These are phyloP conservation scores for Dufourea novaeangliae DNA, from an alignment of 1,140 invertebrate genomes.

Conservation along the genomic window DNA sequence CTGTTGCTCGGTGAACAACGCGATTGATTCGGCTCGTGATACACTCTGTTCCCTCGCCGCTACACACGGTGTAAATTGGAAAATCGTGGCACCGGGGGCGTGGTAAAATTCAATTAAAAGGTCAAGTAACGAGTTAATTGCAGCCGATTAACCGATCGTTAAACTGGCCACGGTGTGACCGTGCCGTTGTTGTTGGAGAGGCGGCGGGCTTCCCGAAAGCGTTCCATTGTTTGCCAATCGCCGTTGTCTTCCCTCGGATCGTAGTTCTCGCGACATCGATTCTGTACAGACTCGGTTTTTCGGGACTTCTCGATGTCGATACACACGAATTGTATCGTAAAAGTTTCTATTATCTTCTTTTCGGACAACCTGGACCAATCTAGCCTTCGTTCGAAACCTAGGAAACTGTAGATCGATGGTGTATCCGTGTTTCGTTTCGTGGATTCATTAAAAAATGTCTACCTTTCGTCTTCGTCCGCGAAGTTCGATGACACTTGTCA, in stretches of 20 bases:
- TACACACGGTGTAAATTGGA: neutral
- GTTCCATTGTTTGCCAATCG: slow-evolving; percentile 48
- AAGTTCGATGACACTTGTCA: slow-evolving; percentile 9
- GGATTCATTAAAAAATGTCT: no score
- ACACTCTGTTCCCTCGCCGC: neutral
- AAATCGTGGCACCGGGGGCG: neutral
- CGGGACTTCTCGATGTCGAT: neutral
- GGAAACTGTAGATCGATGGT: no score
- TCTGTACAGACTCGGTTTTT: slow-evolving; percentile 5
- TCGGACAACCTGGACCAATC: no score
- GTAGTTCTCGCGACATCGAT: neutral
- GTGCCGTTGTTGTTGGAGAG: neutral
- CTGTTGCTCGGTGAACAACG: no score
- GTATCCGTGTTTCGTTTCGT: no score
- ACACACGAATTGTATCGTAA: neutral
- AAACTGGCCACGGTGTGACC: slow-evolving; percentile 36
- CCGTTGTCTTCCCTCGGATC: slow-evolving; percentile 32
- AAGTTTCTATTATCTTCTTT: no score
- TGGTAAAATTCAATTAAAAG: slow-evolving; percentile 63
- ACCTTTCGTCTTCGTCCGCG: neutral
- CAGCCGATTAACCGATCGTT: slow-evolving; percentile 58
- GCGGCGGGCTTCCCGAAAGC: slow-evolving; percentile 40
- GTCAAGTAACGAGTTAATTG: slow-evolving; percentile 67
- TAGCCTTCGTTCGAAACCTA: no score
- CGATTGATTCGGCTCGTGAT: no score